Percentiles rank a stretch among this genome's conserved stretches.
phyloP scores from a whole-genome alignment of 2,113 vertebrate species.

The Notarius quadriscutis region DNA sequence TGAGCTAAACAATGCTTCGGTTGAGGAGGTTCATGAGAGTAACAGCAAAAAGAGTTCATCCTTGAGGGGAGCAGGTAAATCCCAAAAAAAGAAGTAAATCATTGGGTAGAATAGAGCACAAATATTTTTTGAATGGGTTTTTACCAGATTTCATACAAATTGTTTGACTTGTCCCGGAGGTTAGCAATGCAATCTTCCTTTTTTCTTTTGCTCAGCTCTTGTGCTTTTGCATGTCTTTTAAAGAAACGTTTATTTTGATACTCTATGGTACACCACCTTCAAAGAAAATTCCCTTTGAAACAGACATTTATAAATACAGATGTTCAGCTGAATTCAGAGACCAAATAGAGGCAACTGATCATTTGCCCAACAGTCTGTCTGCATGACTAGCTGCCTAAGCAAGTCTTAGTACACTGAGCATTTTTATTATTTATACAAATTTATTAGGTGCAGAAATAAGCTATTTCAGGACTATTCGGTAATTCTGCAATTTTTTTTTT shows the following conservation, averaged over 20 bases:
- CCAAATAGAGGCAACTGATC: not conserved
- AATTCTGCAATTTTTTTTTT: slow-evolving; percentile 9
- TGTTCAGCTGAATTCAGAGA: not conserved
- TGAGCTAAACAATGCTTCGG: not conserved
- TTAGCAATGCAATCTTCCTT: not conserved
- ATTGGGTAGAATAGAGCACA: slow-evolving; percentile 30
- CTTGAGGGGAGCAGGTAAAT: slow-evolving; percentile 35
- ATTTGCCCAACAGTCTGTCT: not conserved
- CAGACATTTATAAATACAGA: not conserved
- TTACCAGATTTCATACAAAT: slow-evolving; percentile 34
- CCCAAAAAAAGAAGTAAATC: slow-evolving; percentile 46
- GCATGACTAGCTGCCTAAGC: not conserved
- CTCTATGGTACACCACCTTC: not conserved
- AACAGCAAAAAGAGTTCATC: slow-evolving; percentile 30
- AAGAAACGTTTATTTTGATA: slow-evolving; percentile 25
- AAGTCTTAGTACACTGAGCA: not conserved
- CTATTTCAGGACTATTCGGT: not conserved
- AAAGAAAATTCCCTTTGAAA: not conserved
- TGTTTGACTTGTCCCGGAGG: not conserved
- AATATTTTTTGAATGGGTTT: slow-evolving; percentile 49
- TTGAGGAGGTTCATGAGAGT: slow-evolving; percentile 24
- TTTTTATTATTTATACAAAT: slow-evolving; percentile 13
- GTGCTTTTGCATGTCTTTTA: slow-evolving; percentile 41
- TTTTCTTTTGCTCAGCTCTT: slow-evolving; percentile 20
- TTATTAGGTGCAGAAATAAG: not conserved